Conservation (phyloP, 2,113 vertebrate genomes). For the Noctilio leporinus region DNA sequence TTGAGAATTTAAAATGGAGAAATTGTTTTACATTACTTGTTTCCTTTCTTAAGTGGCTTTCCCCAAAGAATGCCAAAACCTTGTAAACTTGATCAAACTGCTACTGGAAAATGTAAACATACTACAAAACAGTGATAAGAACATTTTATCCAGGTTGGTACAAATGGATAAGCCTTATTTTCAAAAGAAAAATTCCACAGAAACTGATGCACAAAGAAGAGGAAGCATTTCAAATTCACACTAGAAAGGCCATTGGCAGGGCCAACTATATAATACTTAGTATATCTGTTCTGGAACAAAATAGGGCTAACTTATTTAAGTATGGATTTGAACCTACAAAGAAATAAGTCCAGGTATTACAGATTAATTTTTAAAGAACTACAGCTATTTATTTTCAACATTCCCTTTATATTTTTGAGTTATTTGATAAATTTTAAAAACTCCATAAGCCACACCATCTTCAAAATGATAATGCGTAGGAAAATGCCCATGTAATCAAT, state of each 20-base stretch:
- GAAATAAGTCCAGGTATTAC: not conserved
- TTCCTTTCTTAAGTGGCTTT: not conserved
- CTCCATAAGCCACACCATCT: not conserved
- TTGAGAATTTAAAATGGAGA: not conserved
- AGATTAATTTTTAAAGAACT: not conserved
- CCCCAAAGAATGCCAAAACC: not conserved
- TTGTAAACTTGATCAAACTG: not conserved
- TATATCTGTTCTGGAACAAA: not conserved
- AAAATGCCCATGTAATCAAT: not conserved
- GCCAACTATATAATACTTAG: not conserved
- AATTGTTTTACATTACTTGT: not conserved
- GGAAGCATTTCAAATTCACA: not conserved
- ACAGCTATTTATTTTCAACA: not conserved
- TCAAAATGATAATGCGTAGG: not conserved
- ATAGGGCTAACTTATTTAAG: not conserved
- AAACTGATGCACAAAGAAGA: not conserved
- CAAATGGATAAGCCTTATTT: not conserved
- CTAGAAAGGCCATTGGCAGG: not conserved
- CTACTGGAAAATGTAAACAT: conserved; percentile 7
- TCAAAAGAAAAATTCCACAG: conserved; percentile 17
- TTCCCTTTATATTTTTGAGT: not conserved
- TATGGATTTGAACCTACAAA: not conserved
- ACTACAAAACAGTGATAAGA: not conserved
- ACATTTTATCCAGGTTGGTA: conserved; percentile 19
- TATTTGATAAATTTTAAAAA: not conserved